Base-by-base conservation (phyloP, 2,888 invertebrate genomes). In the Dyspetes luteomarginatus region DNA sequence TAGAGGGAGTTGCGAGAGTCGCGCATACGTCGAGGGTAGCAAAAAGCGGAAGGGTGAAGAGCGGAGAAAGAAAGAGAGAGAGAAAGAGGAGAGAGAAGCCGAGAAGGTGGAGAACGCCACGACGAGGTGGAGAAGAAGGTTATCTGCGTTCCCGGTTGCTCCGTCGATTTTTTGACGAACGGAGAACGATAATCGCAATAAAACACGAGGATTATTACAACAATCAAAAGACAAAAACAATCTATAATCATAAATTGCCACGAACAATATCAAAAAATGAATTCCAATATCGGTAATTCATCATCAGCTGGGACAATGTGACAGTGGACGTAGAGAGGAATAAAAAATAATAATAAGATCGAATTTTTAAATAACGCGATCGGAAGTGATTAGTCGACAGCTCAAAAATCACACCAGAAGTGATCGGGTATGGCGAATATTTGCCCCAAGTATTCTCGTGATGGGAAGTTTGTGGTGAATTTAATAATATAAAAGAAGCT, bases 31-130 rank as follows among this genome's bases (percentile, higher is more conserved):
- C 19, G 69, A 52, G 68, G 68, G 68, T 50, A 50, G 52, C 68
- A 62, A 67, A 75, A 72, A 64, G 79, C 60, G 78, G 69, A 58
- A 56, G 48, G 48, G 48, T 48, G 48, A 68, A 58, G 75, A 67
- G 58, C 7, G 58, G 50, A 26, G 64, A 43, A 56, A 60, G 72
- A 72, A 62, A 68, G 74, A 45, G 64, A 64, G 19, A 55, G 41
- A 64, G 77, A 24, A 48, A 67, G 58, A 65, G 48, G 74, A 65
- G 62, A 68, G 75, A 67, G 58, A 68, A 45, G 65, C 26, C 50
- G 72, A 69, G 77, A 80, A 80, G 82, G 82, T 79, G 82, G 82
- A 82, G 79, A 79, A 82, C 79, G 72, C 80, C 67, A 72, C 79
- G 58, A 71, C 79, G 48, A 76, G 76, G 80, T 81, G 81, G 69